A percentile compares a stretch with the other conserved stretches of the same genome.
phyloP scores from a whole-genome alignment of 2,888 invertebrate genomes.

The Octonoba sinensis region DNA sequence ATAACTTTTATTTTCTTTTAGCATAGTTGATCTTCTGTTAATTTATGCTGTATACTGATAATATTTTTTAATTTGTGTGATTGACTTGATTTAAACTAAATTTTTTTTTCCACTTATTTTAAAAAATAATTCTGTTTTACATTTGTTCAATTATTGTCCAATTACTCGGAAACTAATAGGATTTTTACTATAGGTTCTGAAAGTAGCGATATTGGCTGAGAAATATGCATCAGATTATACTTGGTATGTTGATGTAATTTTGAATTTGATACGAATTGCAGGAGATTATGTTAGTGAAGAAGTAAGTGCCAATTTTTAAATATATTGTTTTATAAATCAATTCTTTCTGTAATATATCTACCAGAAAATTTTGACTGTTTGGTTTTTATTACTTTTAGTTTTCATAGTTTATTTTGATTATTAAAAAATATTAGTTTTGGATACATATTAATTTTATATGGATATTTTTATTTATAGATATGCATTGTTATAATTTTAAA shows the following conservation, averaged over 20 bases:
- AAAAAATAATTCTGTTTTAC: neutral
- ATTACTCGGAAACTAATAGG: neutral
- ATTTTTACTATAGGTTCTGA: constrained; percentile 78
- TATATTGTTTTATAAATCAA: neutral
- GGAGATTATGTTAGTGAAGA: constrained; percentile 99
- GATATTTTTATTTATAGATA: too few species aligned
- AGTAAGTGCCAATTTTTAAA: constrained; percentile 74
- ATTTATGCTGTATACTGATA: too few species aligned
- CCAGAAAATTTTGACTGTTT: neutral
- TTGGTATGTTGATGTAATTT: constrained; percentile 96
- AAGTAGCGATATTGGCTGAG: constrained; percentile 98
- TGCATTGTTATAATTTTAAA: too few species aligned
- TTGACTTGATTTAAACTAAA: neutral
- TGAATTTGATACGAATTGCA: constrained; percentile 98
- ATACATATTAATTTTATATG: neutral
- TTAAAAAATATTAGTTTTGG: neutral
- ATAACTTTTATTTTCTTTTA: too few species aligned
- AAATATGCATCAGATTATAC: constrained; percentile 99
- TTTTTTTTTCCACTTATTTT: neutral
- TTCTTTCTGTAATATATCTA: too few species aligned
- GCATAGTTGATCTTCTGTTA: too few species aligned
- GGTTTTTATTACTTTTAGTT: constrained; percentile 19
- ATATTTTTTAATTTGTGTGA: too few species aligned
- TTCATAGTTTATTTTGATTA: constrained; percentile 5
- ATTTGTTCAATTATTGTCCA: neutral